Base-by-base conservation (phyloP, 2,888 invertebrate genomes). In the Plebejus argus region DNA sequence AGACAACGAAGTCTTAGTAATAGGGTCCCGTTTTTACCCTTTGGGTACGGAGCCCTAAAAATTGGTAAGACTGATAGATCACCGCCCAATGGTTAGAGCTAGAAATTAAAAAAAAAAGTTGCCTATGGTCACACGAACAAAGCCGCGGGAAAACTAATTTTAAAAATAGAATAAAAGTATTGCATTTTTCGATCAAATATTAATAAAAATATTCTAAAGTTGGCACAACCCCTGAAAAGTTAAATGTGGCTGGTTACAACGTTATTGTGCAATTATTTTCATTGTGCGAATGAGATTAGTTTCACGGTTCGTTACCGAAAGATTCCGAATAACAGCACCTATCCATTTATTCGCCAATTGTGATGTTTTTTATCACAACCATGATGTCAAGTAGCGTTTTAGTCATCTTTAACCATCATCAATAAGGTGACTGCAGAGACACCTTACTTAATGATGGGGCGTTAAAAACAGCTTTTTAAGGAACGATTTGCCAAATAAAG, bases 291-390 rank as follows among this genome's bases (percentile, higher is more conserved):
- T 78, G 70, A 81, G 78, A 79, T 80, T 82, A 77, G 79, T 79
- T 81, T 79, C 79, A 80, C 78, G 81, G 78, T 79, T 77, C 78
- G 78, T 82, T 81, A 82, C n/a, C 39, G n/a, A 70, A 45, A 79
- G 78, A 78, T 76, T 78, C 76, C 79, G 76, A 78, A 79, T 77
- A 74, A 74, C 49, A 53, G 18, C 74, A 74, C 74, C 74, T 74
- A 45, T 72, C 39, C 45, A 45, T 45, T 74, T 20, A 28, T 53
- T 18, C 23, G 15, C 39, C 72, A 72, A 45, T 74, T 49, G 74
- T 74, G 6, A 28, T 74, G 72, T 28, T 74, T 49, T 49, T 39
- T 74, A 45, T 53, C 49, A 28, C 53, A 49, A 28, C 49, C 53
- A 49, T 74, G 74, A 49, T 74, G 74, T 74, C 49, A 74, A 74